Evolutionary conservation across 2,888 invertebrate genomes (phyloP).

Genomic region (Agrotis exclamationis): DNA sequence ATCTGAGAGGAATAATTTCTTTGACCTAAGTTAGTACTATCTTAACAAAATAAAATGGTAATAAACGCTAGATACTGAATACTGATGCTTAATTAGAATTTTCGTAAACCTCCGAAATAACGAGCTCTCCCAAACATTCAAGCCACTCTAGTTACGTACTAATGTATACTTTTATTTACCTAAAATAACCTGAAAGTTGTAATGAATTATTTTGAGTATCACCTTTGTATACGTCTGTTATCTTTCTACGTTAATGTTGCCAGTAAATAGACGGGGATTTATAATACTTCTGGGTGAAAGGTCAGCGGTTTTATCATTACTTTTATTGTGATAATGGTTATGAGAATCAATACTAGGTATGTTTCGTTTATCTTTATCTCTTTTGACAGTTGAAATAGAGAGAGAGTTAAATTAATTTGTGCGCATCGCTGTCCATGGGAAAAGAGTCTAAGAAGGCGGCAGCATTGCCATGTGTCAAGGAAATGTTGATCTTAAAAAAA

Average conservation of each 20-base stretch:
- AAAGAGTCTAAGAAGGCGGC: too few relatives aligned
- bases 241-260: not conserved
- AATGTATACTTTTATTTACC: conserved; percentile 21
- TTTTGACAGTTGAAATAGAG: too few relatives aligned
- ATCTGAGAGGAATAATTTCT: not conserved
- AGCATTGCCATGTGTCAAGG: too few relatives aligned
- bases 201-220: conserved; percentile 9
- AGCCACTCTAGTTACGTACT: conserved; percentile 3
- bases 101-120: conserved; percentile 10
- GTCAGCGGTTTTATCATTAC: not conserved
- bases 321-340: not conserved
- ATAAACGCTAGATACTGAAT: conserved; percentile 7
- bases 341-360: not conserved
- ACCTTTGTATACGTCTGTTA: conserved; percentile 5
- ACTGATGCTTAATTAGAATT: conserved; percentile 4
- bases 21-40: not conserved
- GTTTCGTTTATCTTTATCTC: not conserved
- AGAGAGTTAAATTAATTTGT: not conserved
- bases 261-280: not conserved
- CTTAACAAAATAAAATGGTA: not conserved
- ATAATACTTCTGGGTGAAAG: not conserved
- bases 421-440: too few relatives aligned
- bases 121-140: conserved; percentile 5
- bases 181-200: not conserved
- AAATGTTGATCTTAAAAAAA: too few relatives aligned